A percentile compares a stretch with the other conserved stretches of the same genome.
Conservation (phyloP, 1,140 invertebrate genomes). For the Achroia grisella region DNA sequence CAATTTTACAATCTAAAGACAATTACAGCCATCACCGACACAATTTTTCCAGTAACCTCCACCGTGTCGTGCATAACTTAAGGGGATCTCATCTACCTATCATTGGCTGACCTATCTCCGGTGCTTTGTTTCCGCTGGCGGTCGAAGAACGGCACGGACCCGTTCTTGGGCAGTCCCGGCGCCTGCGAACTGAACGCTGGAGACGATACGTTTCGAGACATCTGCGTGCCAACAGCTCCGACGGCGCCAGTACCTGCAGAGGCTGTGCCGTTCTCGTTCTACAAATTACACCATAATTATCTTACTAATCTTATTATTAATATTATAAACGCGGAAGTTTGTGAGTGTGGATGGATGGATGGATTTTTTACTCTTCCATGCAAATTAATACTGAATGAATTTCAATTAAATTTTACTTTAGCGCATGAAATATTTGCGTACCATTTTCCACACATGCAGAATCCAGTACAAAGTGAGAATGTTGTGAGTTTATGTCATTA, state of each 20-base stretch:
- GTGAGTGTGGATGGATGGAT: background rate
- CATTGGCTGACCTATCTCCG: slow-evolving; percentile 77
- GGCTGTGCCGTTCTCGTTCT: slow-evolving; percentile 60
- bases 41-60: background rate
- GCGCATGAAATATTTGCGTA: too few relatives aligned
- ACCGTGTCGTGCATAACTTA: slow-evolving; percentile 4
- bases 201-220: slow-evolving; percentile 88
- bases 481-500: too few relatives aligned
- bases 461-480: too few relatives aligned
- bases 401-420: too few relatives aligned
- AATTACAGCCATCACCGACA: background rate
- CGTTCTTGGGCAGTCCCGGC: slow-evolving; percentile 87
- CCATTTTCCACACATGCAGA: too few relatives aligned
- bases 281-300: slow-evolving; percentile 6
- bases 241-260: slow-evolving; percentile 40
- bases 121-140: slow-evolving; percentile 86
- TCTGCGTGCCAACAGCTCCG: slow-evolving; percentile 28
- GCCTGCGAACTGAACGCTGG: slow-evolving; percentile 88
- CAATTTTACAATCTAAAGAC: too few relatives aligned
- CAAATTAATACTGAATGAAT: too few relatives aligned
- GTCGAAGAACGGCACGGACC: slow-evolving; percentile 91
- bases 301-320: too few relatives aligned
- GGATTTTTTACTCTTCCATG: too few relatives aligned
- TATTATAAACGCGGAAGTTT: too few relatives aligned
- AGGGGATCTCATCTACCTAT: slow-evolving; percentile 24